phyloP scores from a whole-genome alignment of 2,113 vertebrate genomes.

The Nannobrachium achirus region DNA sequence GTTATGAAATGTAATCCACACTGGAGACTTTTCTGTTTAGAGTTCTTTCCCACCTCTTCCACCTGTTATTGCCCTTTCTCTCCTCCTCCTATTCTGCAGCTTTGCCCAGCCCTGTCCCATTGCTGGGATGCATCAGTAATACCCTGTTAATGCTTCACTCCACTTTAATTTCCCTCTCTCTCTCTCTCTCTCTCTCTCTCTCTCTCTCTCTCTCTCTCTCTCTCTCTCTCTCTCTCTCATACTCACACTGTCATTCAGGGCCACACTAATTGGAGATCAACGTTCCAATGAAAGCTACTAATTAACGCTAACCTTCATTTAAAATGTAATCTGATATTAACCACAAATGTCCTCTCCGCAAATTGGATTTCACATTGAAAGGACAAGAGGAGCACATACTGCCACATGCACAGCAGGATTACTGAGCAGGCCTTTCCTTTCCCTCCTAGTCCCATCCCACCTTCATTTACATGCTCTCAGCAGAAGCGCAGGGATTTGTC shows the following conservation, averaged over 20 bases:
- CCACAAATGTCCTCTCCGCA: slow-evolving; percentile 55
- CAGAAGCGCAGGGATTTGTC: not conserved
- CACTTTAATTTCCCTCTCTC: not conserved
- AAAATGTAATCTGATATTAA: slow-evolving; percentile 70
- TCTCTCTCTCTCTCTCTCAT: slow-evolving; percentile 10
- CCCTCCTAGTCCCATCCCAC: slow-evolving; percentile 6
- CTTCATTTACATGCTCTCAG: slow-evolving; percentile 28
- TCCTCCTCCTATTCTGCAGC: not conserved
- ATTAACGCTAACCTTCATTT: slow-evolving; percentile 75
- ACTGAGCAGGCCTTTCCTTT: slow-evolving; percentile 6
- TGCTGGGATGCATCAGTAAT: no score
- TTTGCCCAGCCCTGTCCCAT: not conserved
- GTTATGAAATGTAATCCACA: no score
- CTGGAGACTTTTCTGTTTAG: no score
- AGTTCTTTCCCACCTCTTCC: not conserved
- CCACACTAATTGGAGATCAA: slow-evolving; percentile 62
- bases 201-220: not conserved
- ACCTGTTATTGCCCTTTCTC: not conserved
- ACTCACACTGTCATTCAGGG: slow-evolving; percentile 32
- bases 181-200: not conserved
- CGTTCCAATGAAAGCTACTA: slow-evolving; percentile 69
- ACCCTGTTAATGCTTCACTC: not conserved
- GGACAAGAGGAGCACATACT: slow-evolving; percentile 28
- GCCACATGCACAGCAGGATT: slow-evolving; percentile 33
- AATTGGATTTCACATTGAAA: slow-evolving; percentile 72